A percentile compares a stretch with the other conserved stretches of the same genome.
These are phyloP conservation scores for Drosophila siamana DNA, from an alignment of 2,888 invertebrate genomes.

Conservation along the genomic window DNA sequence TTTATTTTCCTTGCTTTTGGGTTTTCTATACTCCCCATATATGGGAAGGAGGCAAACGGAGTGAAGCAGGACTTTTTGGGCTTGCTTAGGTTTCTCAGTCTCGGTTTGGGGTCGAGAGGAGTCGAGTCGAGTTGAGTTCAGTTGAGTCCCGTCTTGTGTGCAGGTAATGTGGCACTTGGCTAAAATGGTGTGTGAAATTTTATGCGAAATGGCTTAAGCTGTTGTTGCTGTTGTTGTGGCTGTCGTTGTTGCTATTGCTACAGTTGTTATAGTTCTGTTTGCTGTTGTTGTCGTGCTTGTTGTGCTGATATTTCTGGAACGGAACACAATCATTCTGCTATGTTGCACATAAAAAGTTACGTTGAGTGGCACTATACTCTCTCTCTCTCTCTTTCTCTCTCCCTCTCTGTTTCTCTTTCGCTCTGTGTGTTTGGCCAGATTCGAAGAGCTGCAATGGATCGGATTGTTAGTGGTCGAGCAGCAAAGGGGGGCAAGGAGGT, in stretches of 20 bases:
- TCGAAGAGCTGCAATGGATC: constrained; percentile 57
- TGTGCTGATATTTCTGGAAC: constrained; percentile 81
- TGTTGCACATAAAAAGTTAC: constrained; percentile 80
- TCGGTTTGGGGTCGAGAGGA: constrained; percentile 23
- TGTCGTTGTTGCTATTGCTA: constrained; percentile 27
- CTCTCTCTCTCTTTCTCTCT: neutral
- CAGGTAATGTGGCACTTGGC: constrained; percentile 83
- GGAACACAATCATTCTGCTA: constrained; percentile 81
- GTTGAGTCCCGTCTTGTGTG: constrained; percentile 79
- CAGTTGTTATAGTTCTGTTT: constrained; percentile 31
- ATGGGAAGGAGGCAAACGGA: neutral
- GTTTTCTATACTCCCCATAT: constrained; percentile 13
- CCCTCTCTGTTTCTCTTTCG: constrained; percentile 1
- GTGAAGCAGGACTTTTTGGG: neutral
- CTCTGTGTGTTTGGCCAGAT: constrained; percentile 38
- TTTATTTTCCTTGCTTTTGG: constrained; percentile 64
- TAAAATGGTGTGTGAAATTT: constrained; percentile 83
- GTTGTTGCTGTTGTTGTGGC: constrained; percentile 43
- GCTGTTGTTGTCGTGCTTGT: constrained; percentile 65
- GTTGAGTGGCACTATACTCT: constrained; percentile 73
- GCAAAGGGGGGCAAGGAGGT: constrained; percentile 10
- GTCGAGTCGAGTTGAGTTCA: constrained; percentile 50
- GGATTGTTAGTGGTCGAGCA: constrained; percentile 35
- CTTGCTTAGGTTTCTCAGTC: constrained; percentile 1
- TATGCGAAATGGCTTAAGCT: constrained; percentile 81